Conservation (phyloP, 2,888 invertebrate species). For the Rhynchonema sp. region DNA sequence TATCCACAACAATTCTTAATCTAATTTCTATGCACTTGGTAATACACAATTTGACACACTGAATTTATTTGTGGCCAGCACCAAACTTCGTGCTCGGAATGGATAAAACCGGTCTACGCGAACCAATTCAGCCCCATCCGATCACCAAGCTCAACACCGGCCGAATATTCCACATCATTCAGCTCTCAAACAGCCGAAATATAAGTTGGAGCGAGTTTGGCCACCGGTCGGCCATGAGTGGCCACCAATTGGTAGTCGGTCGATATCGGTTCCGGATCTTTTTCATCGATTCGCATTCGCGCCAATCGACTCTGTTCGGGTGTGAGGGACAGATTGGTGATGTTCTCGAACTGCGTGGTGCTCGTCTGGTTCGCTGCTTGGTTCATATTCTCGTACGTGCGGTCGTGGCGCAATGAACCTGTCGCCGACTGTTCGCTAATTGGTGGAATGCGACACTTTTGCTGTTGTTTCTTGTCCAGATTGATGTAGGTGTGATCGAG, state of each 20-base stretch:
- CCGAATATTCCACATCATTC: too few species aligned
- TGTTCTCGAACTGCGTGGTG: slow-evolving; percentile 4
- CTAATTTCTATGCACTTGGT: too few species aligned
- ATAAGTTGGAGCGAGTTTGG: not conserved
- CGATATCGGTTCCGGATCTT: too few species aligned
- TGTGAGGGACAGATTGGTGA: not conserved
- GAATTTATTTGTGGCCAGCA: too few species aligned
- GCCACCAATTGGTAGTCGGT: not conserved
- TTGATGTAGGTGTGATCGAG: slow-evolving; percentile 5
- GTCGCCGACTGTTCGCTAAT: not conserved
- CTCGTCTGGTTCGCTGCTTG: not conserved
- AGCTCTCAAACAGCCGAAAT: not conserved
- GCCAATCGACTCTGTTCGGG: not conserved
- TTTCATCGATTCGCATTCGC: not conserved
- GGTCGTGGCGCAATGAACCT: not conserved
- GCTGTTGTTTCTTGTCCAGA: not conserved
- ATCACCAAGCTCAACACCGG: too few species aligned
- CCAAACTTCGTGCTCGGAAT: too few species aligned
- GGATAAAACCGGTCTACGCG: too few species aligned
- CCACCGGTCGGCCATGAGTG: not conserved
- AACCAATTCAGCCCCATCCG: too few species aligned
- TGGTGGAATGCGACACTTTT: not conserved
- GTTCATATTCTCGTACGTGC: slow-evolving; percentile 4
- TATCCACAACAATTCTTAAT: too few species aligned
- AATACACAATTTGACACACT: too few species aligned